Evolutionary conservation across 2,113 vertebrate genomes (phyloP), one percentile per base, ranked within the genome.

Genomic region (Thalassoma bifasciatum): DNA sequence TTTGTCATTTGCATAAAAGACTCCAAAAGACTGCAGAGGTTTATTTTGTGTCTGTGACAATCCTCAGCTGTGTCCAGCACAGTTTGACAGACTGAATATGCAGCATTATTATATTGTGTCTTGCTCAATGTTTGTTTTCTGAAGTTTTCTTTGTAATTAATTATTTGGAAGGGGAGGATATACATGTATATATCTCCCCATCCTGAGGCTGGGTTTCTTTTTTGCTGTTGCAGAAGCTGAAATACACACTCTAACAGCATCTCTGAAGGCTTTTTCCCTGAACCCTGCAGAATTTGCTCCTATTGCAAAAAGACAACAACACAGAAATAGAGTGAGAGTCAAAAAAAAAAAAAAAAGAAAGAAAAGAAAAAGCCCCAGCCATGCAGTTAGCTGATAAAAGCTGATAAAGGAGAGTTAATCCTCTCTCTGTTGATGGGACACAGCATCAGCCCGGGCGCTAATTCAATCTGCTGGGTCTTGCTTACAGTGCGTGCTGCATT

Each of bases 401-500:
- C 82, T 85, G 52, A 88, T 87, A 91, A 89, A 81, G 76, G 90
- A 71, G 67, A 11, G 64, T 44, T 93, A 93, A 93, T 93, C 90
- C 92, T 84, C 0, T 52, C 59, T 83, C 68, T 75, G 81, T 81
- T n/a, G 66, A 80, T 54, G 57, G 67, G 24, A 63, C 67, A 63
- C 64, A 40, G 42, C 77, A 82, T 79, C 67, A 57, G 66, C 38
- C 72, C 5, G 46, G 66, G 58, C 49, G 53, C 12, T 17, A 42
- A 72, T 85, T 24, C 70, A 78, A 37, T 62, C 83, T 21, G 63
- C 67, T 66, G 70, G 63, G 72, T 66, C 67, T 72, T 86, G 72
- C 58, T 82, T 69, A 77, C 73, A 68, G 56, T 72, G 59, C 69
- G 79, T 75, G 65, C 64, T 56, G 57, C 51, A 17, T 77, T 52